phyloP scores from a whole-genome alignment of 2,797 vertebrate genomes.

The Pithecia hirsuta region DNA sequence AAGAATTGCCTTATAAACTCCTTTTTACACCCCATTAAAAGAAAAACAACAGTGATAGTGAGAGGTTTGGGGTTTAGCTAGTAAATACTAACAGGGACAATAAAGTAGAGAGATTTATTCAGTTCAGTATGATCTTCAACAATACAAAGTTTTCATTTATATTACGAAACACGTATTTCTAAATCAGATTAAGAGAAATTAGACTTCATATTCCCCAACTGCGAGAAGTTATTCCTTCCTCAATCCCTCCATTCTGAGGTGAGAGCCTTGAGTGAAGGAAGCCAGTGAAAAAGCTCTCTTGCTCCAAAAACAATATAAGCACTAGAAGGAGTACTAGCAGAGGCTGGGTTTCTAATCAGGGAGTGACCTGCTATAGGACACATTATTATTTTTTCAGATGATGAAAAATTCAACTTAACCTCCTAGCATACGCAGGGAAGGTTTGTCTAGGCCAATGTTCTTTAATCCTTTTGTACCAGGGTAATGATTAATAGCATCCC shows the following conservation, averaged over 20 bases:
- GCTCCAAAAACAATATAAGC: neutral
- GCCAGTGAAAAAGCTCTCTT: neutral
- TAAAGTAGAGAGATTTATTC: neutral
- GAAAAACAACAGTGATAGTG: neutral
- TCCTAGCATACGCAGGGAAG: neutral
- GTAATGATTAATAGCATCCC: neutral
- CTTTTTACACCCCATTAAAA: neutral
- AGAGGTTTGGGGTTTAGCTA: neutral
- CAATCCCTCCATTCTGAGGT: neutral
- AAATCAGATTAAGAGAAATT: neutral
- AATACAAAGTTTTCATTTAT: neutral
- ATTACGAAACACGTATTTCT: neutral
- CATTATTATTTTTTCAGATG: neutral
- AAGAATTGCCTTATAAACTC: neutral
- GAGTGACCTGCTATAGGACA: neutral
- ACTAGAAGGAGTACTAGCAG: rapidly evolving
- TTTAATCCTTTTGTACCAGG: neutral
- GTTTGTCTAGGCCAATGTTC: neutral
- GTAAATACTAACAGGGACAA: neutral
- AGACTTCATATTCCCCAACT: neutral
- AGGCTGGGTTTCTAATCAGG: neutral
- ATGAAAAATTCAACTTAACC: neutral
- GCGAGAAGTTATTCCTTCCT: neutral
- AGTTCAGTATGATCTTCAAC: neutral
- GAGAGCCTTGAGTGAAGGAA: neutral